A percentile compares a stretch with the other conserved stretches of the same genome.
Conservation (phyloP, 2,797 vertebrate species). For the Bucorvus abyssinicus region DNA sequence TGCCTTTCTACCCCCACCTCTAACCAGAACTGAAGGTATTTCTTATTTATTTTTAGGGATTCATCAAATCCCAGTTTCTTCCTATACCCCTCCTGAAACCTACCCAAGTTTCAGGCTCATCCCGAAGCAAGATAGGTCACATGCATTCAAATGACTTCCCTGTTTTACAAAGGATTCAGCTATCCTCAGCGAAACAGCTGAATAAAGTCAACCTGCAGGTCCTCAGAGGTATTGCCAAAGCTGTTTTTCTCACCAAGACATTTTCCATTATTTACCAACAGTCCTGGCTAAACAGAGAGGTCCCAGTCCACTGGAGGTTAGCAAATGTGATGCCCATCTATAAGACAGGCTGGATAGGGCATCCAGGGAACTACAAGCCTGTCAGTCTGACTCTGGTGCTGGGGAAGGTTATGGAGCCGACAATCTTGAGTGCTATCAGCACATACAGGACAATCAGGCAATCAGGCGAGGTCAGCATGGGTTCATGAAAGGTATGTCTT, state of each 20-base stretch:
- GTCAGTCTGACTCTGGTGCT: too few species aligned
- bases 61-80: neutral
- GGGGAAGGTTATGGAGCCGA: too few species aligned
- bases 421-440: too few species aligned
- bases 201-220: neutral
- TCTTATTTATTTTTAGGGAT: neutral
- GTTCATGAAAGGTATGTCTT: too few species aligned
- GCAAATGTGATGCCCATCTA: too few species aligned
- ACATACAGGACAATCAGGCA: too few species aligned
- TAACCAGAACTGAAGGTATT: neutral
- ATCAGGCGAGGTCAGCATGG: too few species aligned
- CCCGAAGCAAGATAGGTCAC: neutral
- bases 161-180: neutral
- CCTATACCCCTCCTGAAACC: neutral
- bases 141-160: neutral
- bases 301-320: too few species aligned
- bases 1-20: neutral
- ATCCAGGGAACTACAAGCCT: too few species aligned
- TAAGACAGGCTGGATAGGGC: too few species aligned
- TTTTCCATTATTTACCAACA: too few species aligned
- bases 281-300: too few species aligned
- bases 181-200: neutral
- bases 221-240: neutral
- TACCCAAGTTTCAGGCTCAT: neutral
- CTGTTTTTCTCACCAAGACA: neutral